Evolutionary conservation across 2,113 vertebrate species (phyloP).

Genomic region (Ellobius talpinus): DNA sequence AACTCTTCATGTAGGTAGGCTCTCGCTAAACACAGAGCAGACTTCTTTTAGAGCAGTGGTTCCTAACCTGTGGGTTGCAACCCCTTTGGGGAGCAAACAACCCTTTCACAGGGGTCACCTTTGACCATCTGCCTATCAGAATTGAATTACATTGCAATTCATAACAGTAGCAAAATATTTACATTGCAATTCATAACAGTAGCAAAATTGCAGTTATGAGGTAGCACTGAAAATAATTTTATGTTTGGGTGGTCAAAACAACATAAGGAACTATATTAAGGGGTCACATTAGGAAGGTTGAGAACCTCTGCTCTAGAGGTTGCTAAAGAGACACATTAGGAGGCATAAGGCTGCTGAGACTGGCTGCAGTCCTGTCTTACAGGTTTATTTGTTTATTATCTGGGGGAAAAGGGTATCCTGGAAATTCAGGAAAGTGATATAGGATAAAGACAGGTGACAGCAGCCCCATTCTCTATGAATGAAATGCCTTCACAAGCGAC

Average conservation of each 20-base stretch:
- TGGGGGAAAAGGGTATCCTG: not conserved
- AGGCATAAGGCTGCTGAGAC: not conserved
- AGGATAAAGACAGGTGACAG: not conserved
- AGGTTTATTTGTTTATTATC: not conserved
- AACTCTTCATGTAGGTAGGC: not conserved
- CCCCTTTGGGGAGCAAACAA: not conserved
- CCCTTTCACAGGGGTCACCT: not conserved
- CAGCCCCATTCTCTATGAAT: not conserved
- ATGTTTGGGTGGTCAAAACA: not conserved
- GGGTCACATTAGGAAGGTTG: not conserved
- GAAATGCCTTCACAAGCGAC: not conserved
- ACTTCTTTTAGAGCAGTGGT: not conserved
- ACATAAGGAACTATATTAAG: not conserved
- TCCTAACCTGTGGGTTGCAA: not conserved
- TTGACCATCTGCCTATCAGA: not conserved
- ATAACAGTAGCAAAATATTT: not conserved
- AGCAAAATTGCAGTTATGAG: not conserved
- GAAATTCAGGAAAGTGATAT: not conserved
- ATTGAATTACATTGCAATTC: not conserved
- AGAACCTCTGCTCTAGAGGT: accelerated
- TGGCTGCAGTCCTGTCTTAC: not conserved
- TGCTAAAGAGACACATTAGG: not conserved
- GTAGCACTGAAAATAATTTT: not conserved
- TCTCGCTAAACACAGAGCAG: not conserved
- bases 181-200: not conserved